Evolutionary conservation across 2,888 invertebrate genomes (phyloP), one percentile per base, ranked within the genome.

Genomic region (Andrena trimmerana): DNA sequence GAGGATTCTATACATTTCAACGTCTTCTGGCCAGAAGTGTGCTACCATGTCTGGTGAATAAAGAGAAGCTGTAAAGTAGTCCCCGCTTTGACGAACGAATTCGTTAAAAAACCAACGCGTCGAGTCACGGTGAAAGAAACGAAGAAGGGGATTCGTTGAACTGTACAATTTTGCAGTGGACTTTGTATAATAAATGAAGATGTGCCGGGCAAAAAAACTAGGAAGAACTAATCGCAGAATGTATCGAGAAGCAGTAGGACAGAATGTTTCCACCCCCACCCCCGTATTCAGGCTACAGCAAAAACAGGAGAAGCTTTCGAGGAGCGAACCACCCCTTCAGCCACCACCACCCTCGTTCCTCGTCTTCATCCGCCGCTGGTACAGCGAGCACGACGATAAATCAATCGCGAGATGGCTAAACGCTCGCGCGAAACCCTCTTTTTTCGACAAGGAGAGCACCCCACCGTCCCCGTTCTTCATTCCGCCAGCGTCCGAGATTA

Each of bases 331-430:
- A 27, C 27, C 65, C 57, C 16, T 63, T 69, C 75, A 20, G 54
- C 70, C 54, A 52, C 42, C 27, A 66, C 31, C 20, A 20, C 60
- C 63, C 2, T 50, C 66, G 42, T 57, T 79, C 57, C 57, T 36
- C 62, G 33, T 62, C 42, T 13, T 13, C 70, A 66, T 62, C 57
- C 54, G 73, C 57, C 78, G 59, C 73, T 68, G 65, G 81, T 50
- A 69, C 71, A 31, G 78, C 57, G 60, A 62, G 70, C 66, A 50
- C 66, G 65, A 16, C 76, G 31, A 83, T 85, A 85, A 85, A 88
- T 87, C 82, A 81, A 81, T 83, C 70, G 73, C 66, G 65, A 81
- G 74, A 72, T 63, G 57, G 74, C 70, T 42, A 79, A 82, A 87
- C 72, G 29, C 59, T 77, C 74, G 54, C 67, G 62, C 48, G 66